Percentiles rank a stretch among this genome's conserved stretches.
Conservation (phyloP, 2,888 invertebrate species). For the Nomada fucata region DNA sequence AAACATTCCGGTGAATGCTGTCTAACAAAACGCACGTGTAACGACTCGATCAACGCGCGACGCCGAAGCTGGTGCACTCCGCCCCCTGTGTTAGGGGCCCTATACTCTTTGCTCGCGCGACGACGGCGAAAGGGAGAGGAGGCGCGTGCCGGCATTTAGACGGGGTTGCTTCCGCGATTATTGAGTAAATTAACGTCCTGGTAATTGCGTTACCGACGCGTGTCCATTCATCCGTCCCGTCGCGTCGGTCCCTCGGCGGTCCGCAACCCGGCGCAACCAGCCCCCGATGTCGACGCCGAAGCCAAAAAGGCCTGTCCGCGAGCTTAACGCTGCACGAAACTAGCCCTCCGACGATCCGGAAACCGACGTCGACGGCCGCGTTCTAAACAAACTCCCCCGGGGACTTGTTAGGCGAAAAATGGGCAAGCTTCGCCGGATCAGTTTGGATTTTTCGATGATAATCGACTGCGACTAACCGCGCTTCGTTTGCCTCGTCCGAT, state of each 20-base stretch:
- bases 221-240: constrained; percentile 75
- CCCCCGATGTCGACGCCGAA: constrained; percentile 50
- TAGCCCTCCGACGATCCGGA: constrained; percentile 35
- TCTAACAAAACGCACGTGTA: constrained; percentile 42
- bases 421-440: not conserved
- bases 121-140: constrained; percentile 41
- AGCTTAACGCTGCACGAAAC: constrained; percentile 54
- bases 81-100: constrained; percentile 24
- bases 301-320: constrained; percentile 62
- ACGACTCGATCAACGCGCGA: constrained; percentile 44
- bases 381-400: constrained; percentile 40
- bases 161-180: constrained; percentile 79
- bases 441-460: constrained; percentile 1
- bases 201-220: constrained; percentile 83
- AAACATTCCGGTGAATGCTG: constrained; percentile 23
- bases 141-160: constrained; percentile 81
- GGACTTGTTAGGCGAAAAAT: constrained; percentile 57
- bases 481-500: not conserved
- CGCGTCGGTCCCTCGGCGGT: constrained; percentile 52
- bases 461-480: constrained; percentile 13
- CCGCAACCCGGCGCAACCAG: constrained; percentile 19
- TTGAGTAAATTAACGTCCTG: constrained; percentile 82
- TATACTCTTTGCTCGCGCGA: constrained; percentile 16
- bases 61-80: constrained; percentile 28
- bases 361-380: constrained; percentile 25